Conservation (phyloP, 2,113 vertebrate genomes). For the Melanotaenia duboulayi region DNA sequence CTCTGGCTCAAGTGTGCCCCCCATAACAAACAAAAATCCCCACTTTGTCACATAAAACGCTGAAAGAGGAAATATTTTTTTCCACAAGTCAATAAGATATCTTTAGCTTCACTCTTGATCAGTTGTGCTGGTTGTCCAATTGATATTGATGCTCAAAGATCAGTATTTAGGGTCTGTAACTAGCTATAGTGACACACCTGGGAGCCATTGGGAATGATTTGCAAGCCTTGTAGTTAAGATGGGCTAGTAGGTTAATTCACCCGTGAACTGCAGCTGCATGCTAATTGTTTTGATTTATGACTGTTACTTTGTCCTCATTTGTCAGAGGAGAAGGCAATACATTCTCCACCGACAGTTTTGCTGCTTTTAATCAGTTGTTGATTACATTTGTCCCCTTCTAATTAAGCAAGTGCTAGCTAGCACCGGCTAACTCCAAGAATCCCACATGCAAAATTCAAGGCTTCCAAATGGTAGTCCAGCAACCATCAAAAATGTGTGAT, state of each 20-base stretch:
- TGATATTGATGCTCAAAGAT: no score
- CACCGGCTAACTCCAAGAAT: neutral
- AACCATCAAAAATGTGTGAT: neutral
- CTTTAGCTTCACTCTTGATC: neutral
- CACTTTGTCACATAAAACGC: no score
- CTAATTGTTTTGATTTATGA: neutral
- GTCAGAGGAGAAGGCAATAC: neutral
- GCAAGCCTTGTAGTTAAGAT: no score
- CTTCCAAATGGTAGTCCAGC: neutral
- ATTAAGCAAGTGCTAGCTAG: neutral
- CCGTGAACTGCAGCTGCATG: neutral
- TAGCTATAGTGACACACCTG: no score
- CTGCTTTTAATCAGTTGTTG: conserved; percentile 3
- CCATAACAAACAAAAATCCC: neutral
- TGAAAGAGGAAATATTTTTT: no score
- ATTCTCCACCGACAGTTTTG: neutral
- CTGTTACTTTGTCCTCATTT: neutral
- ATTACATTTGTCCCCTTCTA: neutral
- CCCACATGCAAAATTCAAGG: neutral
- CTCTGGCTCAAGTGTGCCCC: neutral
- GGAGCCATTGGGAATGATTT: no score
- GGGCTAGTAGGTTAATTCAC: neutral
- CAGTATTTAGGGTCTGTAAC: neutral
- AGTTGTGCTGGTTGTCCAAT: neutral
- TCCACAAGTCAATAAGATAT: neutral